Base-by-base conservation (phyloP, 2,113 vertebrate species). In the Hypomesus transpacificus region DNA sequence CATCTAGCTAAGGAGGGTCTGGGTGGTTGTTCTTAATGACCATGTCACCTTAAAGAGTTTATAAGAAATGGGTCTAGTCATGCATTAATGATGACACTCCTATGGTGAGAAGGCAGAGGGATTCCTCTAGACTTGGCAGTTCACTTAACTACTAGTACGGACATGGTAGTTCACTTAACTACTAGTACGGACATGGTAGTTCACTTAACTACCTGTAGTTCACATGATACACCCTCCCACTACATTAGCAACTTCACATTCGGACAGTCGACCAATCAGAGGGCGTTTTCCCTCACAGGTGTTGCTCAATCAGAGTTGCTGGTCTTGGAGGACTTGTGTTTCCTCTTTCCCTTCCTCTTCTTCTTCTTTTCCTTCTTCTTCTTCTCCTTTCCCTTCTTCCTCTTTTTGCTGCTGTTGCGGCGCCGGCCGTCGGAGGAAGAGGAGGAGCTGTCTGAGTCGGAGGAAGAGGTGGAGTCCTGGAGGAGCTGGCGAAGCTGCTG, bases 401-500 rank as follows among this genome's bases (percentile, higher is more conserved):
- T 89, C 75, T 89, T 93, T 80, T 87, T 60, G 39, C 61, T 91
- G 65, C 84, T 79, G 68, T 57, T 86, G 60, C 68, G 79, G 56
- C 80, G 78, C 70, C 75, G 73, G 3, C 79, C 80, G 46, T 89
- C 85, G 2, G 94, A 93, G 26, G 88, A 91, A 34, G 91, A 92
- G 66, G 86, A 91, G 24, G 90, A 89, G 63, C 89, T 75, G 77
- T 89, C 91, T 56, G 87, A 88, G 11, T 92, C 85, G 0, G 94
- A 93, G 60, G 93, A 93, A 13, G 96, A 96, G 68, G 94, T 96
- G 73, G 94, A 94, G 78, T 97, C 96, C 71, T 95, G 94, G 20
- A 99, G 92, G 46, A 98, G 90, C 82, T 95, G 93, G 82, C 94
- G 95, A 61, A 98, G 85, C 78, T 99, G 95, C 87, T 95, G 91